phyloP scores from a whole-genome alignment of 2,888 invertebrate genomes.

The Bembecia ichneumoniformis region DNA sequence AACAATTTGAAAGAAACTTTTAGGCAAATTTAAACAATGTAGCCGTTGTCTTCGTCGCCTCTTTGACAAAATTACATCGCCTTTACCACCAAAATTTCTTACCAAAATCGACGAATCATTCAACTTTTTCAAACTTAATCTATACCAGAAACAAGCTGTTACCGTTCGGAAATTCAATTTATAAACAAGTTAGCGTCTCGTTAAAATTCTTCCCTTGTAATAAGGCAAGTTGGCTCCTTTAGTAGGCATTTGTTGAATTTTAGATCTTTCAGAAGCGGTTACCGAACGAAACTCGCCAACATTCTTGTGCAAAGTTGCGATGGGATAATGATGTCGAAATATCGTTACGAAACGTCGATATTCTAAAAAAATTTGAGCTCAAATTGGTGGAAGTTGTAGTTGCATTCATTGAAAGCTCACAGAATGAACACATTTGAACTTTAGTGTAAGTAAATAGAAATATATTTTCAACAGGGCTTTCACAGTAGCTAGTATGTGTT shows the following conservation, averaged over 20 bases:
- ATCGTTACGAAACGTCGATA: not conserved
- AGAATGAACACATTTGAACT: too few relatives aligned
- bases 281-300: slow-evolving; percentile 6
- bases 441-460: too few relatives aligned
- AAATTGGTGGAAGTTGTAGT: too few relatives aligned
- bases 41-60: not conserved
- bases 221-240: slow-evolving; percentile 22
- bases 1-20: not conserved
- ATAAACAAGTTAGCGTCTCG: slow-evolving; percentile 67
- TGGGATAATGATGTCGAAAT: slow-evolving; percentile 4
- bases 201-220: slow-evolving; percentile 54
- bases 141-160: slow-evolving; percentile 58
- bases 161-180: slow-evolving; percentile 63
- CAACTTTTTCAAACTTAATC: slow-evolving; percentile 65
- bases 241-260: slow-evolving; percentile 38
- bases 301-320: slow-evolving; percentile 8
- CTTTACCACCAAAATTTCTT: slow-evolving; percentile 42
- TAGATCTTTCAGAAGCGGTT: slow-evolving; percentile 8
- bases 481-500: too few relatives aligned
- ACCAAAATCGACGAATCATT: slow-evolving; percentile 53
- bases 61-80: slow-evolving; percentile 17
- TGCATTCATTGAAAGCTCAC: too few relatives aligned
- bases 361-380: too few relatives aligned
- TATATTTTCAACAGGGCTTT: too few relatives aligned
- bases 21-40: slow-evolving; percentile 1